These are phyloP conservation scores for Metacarcinus magister DNA, from an alignment of 2,888 invertebrate species.

Conservation along the genomic window DNA sequence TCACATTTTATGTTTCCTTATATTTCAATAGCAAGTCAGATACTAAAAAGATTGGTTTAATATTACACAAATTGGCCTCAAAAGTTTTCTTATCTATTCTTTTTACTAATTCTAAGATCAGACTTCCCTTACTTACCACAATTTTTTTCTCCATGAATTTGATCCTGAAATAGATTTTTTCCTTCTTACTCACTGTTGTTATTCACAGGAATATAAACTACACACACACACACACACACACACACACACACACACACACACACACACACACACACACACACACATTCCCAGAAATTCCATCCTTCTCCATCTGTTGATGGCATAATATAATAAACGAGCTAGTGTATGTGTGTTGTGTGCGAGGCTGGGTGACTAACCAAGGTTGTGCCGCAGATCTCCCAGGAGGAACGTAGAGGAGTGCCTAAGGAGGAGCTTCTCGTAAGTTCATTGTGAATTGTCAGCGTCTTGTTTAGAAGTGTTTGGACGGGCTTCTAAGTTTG, in stretches of 20 bases:
- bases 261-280: neutral
- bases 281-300: neutral
- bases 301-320: neutral
- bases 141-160: neutral
- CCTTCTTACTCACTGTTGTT: neutral
- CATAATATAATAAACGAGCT: conserved; percentile 44
- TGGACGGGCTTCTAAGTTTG: conserved; percentile 64
- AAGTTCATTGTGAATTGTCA: conserved; percentile 75
- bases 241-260: neutral
- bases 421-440: conserved; percentile 82
- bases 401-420: conserved; percentile 83
- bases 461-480: conserved; percentile 59
- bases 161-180: neutral
- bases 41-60: no score
- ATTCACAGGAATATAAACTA: neutral
- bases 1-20: no score
- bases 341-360: conserved; percentile 59
- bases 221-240: neutral
- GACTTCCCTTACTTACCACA: neutral
- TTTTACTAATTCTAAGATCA: neutral
- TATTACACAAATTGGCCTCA: no score
- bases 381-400: conserved; percentile 82
- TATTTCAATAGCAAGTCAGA: no score
- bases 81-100: no score
- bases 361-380: conserved; percentile 77